These are phyloP conservation scores for Unio delphinus DNA, from an alignment of 2,888 invertebrate species.

Conservation along the genomic window DNA sequence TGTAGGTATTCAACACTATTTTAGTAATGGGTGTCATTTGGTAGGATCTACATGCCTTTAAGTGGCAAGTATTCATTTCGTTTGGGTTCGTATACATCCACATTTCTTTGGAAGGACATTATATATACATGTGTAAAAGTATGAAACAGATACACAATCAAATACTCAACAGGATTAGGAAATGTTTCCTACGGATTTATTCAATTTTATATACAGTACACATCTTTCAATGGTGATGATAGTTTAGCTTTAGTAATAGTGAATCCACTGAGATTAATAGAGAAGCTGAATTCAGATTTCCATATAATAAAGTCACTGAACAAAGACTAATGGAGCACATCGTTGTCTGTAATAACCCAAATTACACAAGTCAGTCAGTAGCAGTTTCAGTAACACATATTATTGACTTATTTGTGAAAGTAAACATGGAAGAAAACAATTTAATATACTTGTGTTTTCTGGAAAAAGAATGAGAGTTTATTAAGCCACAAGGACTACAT, in stretches of 20 bases:
- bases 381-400: not conserved
- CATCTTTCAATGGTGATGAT: not conserved
- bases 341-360: too few relatives aligned
- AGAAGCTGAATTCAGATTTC: conserved; percentile 7
- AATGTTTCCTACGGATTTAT: conserved; percentile 4
- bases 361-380: not conserved
- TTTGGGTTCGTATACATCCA: too few relatives aligned
- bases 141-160: conserved; percentile 6
- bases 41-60: too few relatives aligned
- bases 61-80: too few relatives aligned
- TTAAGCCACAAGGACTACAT: too few relatives aligned
- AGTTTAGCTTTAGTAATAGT: conserved; percentile 4
- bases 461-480: conserved; percentile 1
- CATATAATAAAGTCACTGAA: not conserved
- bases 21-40: too few relatives aligned
- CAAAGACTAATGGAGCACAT: too few relatives aligned
- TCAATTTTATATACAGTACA: conserved; percentile 1
- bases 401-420: not conserved
- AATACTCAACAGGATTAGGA: conserved; percentile 2
- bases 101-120: too few relatives aligned
- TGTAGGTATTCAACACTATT: too few relatives aligned
- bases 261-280: conserved; percentile 5
- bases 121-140: conserved; percentile 9
- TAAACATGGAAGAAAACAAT: not conserved
- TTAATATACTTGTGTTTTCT: not conserved